Conservation (phyloP, 2,888 invertebrate species). For the Philhelius pedissequus region DNA sequence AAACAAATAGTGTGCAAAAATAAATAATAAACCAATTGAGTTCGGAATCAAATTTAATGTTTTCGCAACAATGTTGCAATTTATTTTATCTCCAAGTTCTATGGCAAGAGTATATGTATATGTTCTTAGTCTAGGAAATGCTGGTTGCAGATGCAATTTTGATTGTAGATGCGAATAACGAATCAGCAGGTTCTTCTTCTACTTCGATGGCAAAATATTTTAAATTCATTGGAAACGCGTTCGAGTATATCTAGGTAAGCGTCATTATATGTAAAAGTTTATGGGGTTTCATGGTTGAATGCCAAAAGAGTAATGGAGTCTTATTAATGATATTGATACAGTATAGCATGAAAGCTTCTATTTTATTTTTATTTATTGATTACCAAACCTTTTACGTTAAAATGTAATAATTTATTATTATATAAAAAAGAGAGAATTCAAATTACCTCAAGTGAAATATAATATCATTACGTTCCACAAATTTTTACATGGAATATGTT, state of each 20-base stretch:
- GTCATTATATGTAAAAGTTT: background rate
- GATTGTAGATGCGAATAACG: background rate
- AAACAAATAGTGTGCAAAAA: constrained; percentile 18
- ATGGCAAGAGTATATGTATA: background rate
- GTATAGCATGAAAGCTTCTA: constrained; percentile 1
- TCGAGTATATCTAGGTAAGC: background rate
- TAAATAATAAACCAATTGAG: constrained; percentile 19
- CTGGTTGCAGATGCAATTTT: constrained; percentile 6
- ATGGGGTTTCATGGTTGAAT: constrained; percentile 39
- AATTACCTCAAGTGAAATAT: too few relatives aligned
- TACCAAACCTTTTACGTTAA: too few relatives aligned
- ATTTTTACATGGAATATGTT: too few relatives aligned
- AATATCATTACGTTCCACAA: too few relatives aligned
- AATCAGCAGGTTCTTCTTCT: constrained; percentile 24
- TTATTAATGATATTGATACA: constrained; percentile 19
- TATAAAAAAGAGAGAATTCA: too few relatives aligned
- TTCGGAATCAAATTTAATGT: constrained; percentile 33
- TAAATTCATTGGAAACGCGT: constrained; percentile 35
- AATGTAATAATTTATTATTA: too few relatives aligned
- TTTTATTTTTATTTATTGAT: too few relatives aligned
- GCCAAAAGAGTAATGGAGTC: background rate
- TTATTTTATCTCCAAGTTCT: background rate
- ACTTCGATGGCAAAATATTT: background rate
- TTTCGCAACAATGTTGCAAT: constrained; percentile 50
- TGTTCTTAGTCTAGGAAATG: background rate